phyloP scores from a whole-genome alignment of 2,113 vertebrate species.

The Scatophagus argus region DNA sequence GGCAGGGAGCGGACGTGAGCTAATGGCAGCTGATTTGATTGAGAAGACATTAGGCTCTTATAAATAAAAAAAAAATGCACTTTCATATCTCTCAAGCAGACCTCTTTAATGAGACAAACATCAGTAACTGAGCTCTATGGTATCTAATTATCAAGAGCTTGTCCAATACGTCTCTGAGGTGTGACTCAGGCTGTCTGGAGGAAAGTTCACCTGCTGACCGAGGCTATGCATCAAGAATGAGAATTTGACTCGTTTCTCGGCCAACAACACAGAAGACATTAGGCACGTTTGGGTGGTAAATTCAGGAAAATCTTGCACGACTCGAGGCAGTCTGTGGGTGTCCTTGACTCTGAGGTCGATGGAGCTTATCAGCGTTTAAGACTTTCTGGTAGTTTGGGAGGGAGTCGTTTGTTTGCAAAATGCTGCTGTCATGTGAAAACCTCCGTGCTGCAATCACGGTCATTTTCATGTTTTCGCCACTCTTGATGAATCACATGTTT shows the following conservation, averaged over 20 bases:
- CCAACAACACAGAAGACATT: not conserved
- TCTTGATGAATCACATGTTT: slow-evolving; percentile 23
- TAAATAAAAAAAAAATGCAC: slow-evolving; percentile 23
- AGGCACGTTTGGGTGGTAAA: slow-evolving; percentile 24
- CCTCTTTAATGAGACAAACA: slow-evolving; percentile 1
- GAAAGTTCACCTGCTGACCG: slow-evolving; percentile 4
- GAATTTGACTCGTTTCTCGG: no score
- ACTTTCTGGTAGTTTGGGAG: not conserved
- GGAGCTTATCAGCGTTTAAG: not conserved
- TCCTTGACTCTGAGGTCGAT: not conserved
- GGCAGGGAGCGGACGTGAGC: not conserved
- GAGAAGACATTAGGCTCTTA: slow-evolving; percentile 17
- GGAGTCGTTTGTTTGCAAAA: slow-evolving; percentile 14
- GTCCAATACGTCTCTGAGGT: slow-evolving; percentile 7
- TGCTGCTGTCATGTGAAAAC: slow-evolving; percentile 18
- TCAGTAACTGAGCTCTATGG: slow-evolving; percentile 21
- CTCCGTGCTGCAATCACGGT: not conserved
- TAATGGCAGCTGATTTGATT: slow-evolving; percentile 24
- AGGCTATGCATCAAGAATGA: not conserved
- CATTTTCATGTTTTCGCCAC: not conserved
- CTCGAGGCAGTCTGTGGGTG: not conserved
- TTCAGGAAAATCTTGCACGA: not conserved
- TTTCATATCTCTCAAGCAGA: slow-evolving; percentile 23
- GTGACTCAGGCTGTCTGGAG: slow-evolving; percentile 5
- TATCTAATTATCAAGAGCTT: slow-evolving; percentile 6